Conservation (phyloP, 2,888 invertebrate genomes). For the Xylota segnis region DNA sequence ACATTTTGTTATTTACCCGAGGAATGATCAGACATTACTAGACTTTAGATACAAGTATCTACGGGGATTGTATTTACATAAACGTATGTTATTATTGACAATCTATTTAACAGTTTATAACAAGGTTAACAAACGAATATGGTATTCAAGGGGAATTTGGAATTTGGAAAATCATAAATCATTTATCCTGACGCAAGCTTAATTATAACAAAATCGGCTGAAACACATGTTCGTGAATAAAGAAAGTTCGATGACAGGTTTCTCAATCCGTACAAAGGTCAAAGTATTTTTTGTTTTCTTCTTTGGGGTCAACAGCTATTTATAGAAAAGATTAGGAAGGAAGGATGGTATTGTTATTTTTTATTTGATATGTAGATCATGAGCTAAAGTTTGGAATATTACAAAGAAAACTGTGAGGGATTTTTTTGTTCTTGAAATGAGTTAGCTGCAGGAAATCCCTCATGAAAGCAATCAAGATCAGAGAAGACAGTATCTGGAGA, state of each 20-base stretch:
- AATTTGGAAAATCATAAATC: not conserved
- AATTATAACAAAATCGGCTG: not conserved
- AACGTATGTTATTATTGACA: not conserved
- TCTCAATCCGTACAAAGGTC: conserved; percentile 6
- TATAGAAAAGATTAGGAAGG: not conserved
- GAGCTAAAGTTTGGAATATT: no score
- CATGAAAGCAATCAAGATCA: no score
- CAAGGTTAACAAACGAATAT: not conserved
- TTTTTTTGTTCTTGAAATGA: no score
- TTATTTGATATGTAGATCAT: no score
- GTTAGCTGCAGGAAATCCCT: no score
- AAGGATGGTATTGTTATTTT: no score
- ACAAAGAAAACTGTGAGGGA: no score
- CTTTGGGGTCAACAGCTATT: conserved; percentile 30
- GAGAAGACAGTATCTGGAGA: no score
- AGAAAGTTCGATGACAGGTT: conserved; percentile 28
- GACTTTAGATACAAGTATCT: not conserved
- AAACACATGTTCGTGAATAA: not conserved
- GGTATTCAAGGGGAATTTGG: not conserved
- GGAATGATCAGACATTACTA: not conserved
- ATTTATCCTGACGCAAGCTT: not conserved
- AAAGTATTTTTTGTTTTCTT: conserved; percentile 8
- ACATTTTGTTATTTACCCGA: not conserved
- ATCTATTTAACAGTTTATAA: not conserved
- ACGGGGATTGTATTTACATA: not conserved